These are phyloP conservation scores for Anabacerthia variegaticeps DNA, from an alignment of 2,797 vertebrate genomes.

Conservation along the genomic window DNA sequence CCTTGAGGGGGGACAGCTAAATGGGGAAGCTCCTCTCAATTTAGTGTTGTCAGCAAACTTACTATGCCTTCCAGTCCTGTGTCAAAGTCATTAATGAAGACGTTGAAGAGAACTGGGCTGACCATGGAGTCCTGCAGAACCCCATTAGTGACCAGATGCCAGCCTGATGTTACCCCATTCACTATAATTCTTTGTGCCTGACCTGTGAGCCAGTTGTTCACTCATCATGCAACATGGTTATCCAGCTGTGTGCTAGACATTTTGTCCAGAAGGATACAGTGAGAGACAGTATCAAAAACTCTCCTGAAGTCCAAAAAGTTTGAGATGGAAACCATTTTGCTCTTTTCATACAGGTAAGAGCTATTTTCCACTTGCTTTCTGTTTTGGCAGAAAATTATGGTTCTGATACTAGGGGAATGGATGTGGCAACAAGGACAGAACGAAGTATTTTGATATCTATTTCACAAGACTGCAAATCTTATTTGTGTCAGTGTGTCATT, in stretches of 20 bases:
- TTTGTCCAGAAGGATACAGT: not conserved
- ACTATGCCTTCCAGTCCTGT: too few relatives aligned
- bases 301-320: not conserved
- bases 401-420: accelerated
- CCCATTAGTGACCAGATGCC: not conserved
- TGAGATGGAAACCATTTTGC: not conserved
- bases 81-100: too few relatives aligned
- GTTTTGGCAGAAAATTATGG: not conserved
- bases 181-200: not conserved
- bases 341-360: not conserved
- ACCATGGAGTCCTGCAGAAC: not conserved
- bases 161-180: not conserved
- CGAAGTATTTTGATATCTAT: not conserved
- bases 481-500: not conserved
- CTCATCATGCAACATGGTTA: not conserved
- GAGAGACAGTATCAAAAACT: not conserved
- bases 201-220: not conserved
- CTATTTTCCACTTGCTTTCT: not conserved
- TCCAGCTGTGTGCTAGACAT: not conserved
- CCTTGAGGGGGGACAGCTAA: too few relatives aligned
- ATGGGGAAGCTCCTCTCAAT: too few relatives aligned
- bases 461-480: too few relatives aligned
- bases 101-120: too few relatives aligned
- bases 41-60: too few relatives aligned
- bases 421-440: not conserved